Percentiles rank a stretch among this genome's conserved stretches.
Evolutionary conservation across 2,113 vertebrate genomes (phyloP).

Genomic region (Cinclus cinclus): DNA sequence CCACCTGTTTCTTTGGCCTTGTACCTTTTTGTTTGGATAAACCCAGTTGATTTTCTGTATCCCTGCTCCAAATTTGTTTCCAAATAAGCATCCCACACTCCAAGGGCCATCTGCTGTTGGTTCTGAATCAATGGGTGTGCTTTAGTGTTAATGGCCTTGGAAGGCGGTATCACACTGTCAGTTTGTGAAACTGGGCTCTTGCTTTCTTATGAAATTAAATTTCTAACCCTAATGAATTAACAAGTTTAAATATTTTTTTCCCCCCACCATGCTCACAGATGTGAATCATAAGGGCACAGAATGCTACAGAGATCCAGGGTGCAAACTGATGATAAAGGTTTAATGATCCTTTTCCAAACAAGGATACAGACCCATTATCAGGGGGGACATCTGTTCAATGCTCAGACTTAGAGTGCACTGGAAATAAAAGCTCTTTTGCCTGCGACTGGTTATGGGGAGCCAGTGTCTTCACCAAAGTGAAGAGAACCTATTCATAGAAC

Average conservation of each 20-base stretch:
- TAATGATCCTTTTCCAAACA: neutral
- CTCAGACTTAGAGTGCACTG: neutral
- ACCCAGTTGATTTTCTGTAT: neutral
- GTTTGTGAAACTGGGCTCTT: neutral
- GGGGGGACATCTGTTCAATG: neutral
- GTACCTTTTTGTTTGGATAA: neutral
- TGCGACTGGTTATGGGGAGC: neutral
- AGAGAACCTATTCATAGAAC: neutral
- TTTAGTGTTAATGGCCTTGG: neutral
- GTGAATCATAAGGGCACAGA: neutral
- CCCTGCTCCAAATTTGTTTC: neutral
- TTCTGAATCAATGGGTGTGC: neutral
- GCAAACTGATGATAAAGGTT: neutral
- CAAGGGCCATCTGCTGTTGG: slow-evolving; percentile 21
- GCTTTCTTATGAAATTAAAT: neutral
- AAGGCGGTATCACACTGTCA: neutral
- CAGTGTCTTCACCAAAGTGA: neutral
- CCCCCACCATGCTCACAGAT: neutral
- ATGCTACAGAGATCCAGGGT: neutral
- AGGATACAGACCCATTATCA: neutral
- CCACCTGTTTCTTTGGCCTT: neutral
- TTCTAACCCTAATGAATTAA: neutral
- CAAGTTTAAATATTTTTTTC: neutral
- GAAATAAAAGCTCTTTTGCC: neutral
- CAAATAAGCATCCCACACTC: neutral